Base-by-base conservation (phyloP, 1,140 invertebrate species). In the Dendrolimus punctatus region DNA sequence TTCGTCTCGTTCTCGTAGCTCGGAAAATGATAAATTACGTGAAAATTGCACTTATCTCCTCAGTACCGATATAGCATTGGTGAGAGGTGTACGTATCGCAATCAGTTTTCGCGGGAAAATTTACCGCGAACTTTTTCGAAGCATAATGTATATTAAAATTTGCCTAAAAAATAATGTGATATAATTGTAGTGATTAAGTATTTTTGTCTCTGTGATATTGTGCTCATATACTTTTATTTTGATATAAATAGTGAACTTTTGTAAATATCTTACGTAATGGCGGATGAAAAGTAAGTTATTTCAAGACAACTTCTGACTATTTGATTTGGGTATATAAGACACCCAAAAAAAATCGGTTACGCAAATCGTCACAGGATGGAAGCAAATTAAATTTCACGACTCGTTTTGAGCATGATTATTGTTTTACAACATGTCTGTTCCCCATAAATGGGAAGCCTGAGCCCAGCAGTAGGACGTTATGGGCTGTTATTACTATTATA, bases 231-330 rank as follows among this genome's bases (percentile, higher is more conserved):
- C 37, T 58, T 62, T 65, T 55, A 23, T 23, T 50, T 59, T 53
- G 55, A 49, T 46, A 43, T 57, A 53, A 62, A 44, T 55, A 36
- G 10, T 54, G 52, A 48, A 57, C 55, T 50, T 53, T 46, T 10
- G 55, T 46, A 58, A 37, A 39, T 54, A 44, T 39, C 50, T 46
- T 42, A 39, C 46, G 69, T 55, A 63, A 79, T 79, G 76, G 63
- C 63, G 37, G 70, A 73, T 39, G 66, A 76, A 60, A 79, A 79
- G 76, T 79, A 55, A 76, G 76, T 79, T 58, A 51, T 53, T 52
- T 51, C 37, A 46, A 2, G 6, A 9, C 9, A 46, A 46, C 23
- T 23, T 23, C 1, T 3, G 1, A 23, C 3, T 23, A 23, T 23
- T 23, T 23, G 23, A 23, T 23, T 23, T 23, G 23, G 1, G 23